A percentile compares a stretch with the other conserved stretches of the same genome.
phyloP scores from a whole-genome alignment of 2,888 invertebrate species.

The Meiosimyza decipiens region DNA sequence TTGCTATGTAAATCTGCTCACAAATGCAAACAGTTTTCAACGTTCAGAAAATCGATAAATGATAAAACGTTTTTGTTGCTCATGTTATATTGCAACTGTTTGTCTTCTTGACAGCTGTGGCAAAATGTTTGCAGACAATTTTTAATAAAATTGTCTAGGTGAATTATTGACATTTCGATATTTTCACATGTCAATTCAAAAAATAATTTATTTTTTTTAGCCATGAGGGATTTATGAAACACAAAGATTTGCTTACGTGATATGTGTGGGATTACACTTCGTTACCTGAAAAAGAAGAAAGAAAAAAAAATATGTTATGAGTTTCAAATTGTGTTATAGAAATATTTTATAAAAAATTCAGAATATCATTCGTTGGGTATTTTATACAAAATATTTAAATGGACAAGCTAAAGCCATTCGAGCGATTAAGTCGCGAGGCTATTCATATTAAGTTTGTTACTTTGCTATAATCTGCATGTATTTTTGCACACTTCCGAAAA shows the following conservation, averaged over 20 bases:
- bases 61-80: background rate
- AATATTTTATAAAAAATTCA: too few species aligned
- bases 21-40: background rate
- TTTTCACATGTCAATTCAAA: background rate
- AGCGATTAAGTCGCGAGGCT: too few species aligned
- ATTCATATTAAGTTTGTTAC: too few species aligned
- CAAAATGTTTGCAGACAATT: background rate
- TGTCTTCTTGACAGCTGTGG: background rate
- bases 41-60: slow-evolving; percentile 6
- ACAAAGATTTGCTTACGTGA: too few species aligned
- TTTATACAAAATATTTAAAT: too few species aligned
- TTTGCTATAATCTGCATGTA: too few species aligned
- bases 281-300: slow-evolving; percentile 23
- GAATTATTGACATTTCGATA: background rate
- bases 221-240: too few species aligned
- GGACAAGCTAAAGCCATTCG: too few species aligned
- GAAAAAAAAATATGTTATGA: slow-evolving; percentile 10
- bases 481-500: too few species aligned
- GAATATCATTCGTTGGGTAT: too few species aligned
- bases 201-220: background rate
- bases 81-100: background rate
- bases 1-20: too few species aligned
- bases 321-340: background rate
- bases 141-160: slow-evolving; percentile 16
- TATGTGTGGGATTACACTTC: too few species aligned